Evolutionary conservation across 2,113 vertebrate species (phyloP).

Genomic region (Hemibagrus wyckioides): DNA sequence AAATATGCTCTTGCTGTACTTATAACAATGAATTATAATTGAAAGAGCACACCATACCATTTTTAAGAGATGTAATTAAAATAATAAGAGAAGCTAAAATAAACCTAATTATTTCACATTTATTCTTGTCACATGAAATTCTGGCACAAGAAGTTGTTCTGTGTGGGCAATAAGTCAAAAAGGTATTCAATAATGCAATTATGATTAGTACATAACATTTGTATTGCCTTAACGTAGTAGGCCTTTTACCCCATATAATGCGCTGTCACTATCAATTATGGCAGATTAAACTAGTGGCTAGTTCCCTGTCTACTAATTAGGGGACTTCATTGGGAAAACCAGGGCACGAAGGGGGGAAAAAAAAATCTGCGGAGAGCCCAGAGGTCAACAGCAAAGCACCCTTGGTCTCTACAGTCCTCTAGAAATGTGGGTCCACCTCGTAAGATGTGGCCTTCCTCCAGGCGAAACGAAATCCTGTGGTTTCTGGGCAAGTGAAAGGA

Average conservation of each 20-base stretch:
- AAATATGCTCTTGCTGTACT: constrained; percentile 25
- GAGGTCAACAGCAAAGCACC: constrained; percentile 71
- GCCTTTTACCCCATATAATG: constrained; percentile 52
- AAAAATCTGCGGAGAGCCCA: constrained; percentile 64
- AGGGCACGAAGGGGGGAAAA: constrained; percentile 52
- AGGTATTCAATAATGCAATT: constrained; percentile 38
- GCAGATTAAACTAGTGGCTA: constrained; percentile 61
- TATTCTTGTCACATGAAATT: neutral
- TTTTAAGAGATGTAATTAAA: neutral
- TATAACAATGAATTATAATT: constrained; percentile 16
- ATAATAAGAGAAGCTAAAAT: constrained; percentile 14
- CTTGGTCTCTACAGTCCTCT: constrained; percentile 65
- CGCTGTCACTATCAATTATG: constrained; percentile 59
- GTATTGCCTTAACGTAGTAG: constrained; percentile 29
- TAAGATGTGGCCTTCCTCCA: constrained; percentile 75
- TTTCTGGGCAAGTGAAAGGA: constrained; percentile 68
- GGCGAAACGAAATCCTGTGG: constrained; percentile 70
- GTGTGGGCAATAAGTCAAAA: neutral
- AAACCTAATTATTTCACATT: neutral
- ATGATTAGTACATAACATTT: constrained; percentile 30
- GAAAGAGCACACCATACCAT: neutral
- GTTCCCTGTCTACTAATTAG: constrained; percentile 68
- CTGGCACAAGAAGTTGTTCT: neutral
- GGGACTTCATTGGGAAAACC: constrained; percentile 68
- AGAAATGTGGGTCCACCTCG: constrained; percentile 63